Conservation (phyloP, 2,797 vertebrate genomes). For the Anabas testudineus region DNA sequence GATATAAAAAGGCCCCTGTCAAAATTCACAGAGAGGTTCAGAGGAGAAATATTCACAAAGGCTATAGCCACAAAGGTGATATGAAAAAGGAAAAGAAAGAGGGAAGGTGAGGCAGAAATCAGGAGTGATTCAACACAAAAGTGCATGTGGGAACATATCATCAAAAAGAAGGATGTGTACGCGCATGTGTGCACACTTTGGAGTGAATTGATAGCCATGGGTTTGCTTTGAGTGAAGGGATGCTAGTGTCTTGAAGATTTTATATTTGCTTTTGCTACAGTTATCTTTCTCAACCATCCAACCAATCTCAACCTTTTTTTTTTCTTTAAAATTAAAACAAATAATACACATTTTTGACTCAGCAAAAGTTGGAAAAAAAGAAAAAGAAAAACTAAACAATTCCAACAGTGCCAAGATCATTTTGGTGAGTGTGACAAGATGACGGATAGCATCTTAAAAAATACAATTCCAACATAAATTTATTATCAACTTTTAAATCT, state of each 20-base stretch:
- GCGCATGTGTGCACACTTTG: constrained; percentile 23
- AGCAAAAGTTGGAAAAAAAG: background rate
- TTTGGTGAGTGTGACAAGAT: constrained; percentile 39
- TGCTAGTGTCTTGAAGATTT: background rate
- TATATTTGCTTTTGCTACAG: background rate
- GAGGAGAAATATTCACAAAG: constrained; percentile 69
- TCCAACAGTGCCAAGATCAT: background rate
- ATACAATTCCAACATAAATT: constrained; percentile 70
- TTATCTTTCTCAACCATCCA: constrained; percentile 6
- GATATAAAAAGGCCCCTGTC: constrained; percentile 44
- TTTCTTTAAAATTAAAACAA: background rate
- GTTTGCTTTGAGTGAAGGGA: constrained; percentile 21
- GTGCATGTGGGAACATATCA: constrained; percentile 49
- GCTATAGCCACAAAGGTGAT: constrained; percentile 44
- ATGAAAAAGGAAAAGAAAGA: constrained; percentile 19
- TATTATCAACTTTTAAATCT: constrained; percentile 68
- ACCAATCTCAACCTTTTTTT: background rate
- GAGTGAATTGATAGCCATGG: constrained; percentile 36
- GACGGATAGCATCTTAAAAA: constrained; percentile 73
- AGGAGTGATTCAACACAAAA: constrained; percentile 57
- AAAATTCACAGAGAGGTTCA: constrained; percentile 55
- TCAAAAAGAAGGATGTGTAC: constrained; percentile 44
- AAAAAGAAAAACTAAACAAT: constrained; percentile 23
- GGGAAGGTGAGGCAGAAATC: constrained; percentile 40
- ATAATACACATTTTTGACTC: background rate